Evolutionary conservation across 2,113 vertebrate genomes (phyloP).

Genomic region (Syngnathus floridae): DNA sequence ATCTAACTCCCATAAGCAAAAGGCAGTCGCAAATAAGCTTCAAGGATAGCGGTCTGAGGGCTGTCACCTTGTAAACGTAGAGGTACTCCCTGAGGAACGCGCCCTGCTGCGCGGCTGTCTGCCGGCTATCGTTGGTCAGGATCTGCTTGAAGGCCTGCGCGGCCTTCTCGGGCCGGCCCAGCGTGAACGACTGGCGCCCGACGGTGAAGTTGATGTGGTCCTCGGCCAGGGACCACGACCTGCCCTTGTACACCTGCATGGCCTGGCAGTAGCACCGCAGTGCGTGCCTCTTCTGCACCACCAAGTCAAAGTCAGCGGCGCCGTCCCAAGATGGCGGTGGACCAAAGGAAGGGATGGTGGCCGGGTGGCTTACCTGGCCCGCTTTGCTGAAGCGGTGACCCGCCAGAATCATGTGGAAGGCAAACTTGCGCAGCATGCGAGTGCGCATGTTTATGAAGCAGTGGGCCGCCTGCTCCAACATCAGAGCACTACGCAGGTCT

Average conservation of each 20-base stretch:
- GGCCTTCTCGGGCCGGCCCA: slow-evolving; percentile 84
- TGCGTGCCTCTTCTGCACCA: slow-evolving; percentile 83
- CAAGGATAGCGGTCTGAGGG: too few relatives aligned
- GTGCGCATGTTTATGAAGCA: slow-evolving; percentile 97
- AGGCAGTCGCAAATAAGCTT: too few relatives aligned
- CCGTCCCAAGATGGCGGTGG: too few relatives aligned
- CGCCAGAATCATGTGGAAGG: slow-evolving; percentile 97
- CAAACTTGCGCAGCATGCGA: slow-evolving; percentile 97
- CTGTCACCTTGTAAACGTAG: slow-evolving; percentile 87
- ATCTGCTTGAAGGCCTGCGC: slow-evolving; percentile 90
- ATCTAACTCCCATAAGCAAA: too few relatives aligned
- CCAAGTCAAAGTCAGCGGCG: not conserved
- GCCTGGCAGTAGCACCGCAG: slow-evolving; percentile 96
- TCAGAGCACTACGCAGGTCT: slow-evolving; percentile 90
- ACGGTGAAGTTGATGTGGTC: slow-evolving; percentile 99
- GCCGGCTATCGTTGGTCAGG: slow-evolving; percentile 91
- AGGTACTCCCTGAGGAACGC: slow-evolving; percentile 95
- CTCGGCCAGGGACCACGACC: slow-evolving; percentile 94
- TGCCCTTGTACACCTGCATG: slow-evolving; percentile 96
- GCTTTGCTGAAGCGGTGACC: slow-evolving; percentile 98
- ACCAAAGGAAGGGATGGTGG: too few relatives aligned
- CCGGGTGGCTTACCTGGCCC: slow-evolving; percentile 76
- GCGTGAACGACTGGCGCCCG: slow-evolving; percentile 90
- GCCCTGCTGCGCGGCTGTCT: slow-evolving; percentile 87
- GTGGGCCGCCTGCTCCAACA: slow-evolving; percentile 94